A percentile compares a stretch with the other conserved stretches of the same genome.
Evolutionary conservation across 2,113 vertebrate genomes (phyloP).

Genomic region (Vulpes vulpes): DNA sequence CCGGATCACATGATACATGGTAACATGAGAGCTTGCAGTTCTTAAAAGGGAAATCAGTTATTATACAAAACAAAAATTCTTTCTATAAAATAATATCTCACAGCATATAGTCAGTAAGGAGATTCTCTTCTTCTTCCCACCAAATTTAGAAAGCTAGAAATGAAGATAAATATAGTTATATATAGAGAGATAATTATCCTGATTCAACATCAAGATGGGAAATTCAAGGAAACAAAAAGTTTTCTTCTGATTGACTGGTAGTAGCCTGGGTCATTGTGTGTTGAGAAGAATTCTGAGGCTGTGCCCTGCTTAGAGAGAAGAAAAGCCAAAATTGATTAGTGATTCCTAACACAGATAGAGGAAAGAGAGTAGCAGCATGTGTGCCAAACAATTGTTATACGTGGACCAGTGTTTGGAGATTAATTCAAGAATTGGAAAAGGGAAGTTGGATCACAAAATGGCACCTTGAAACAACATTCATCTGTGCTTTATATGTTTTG

Average conservation of each 20-base stretch:
- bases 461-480: background rate
- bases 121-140: background rate
- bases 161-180: background rate
- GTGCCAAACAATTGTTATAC: background rate
- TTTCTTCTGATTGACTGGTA: background rate
- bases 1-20: background rate
- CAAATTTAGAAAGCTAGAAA: constrained; percentile 15
- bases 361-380: background rate
- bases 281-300: background rate
- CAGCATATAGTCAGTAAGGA: background rate
- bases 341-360: background rate
- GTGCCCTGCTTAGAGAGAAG: background rate
- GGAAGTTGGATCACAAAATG: background rate
- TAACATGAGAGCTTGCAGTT: background rate
- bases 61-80: background rate
- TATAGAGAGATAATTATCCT: background rate
- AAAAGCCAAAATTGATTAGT: background rate
- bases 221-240: background rate
- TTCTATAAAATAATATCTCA: background rate
- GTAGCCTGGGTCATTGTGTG: background rate
- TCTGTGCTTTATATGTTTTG: background rate
- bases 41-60: constrained; percentile 20
- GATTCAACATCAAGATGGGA: background rate
- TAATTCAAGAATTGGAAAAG: background rate
- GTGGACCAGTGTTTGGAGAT: background rate